Conservation (phyloP, 2,797 vertebrate species). For the Remorina albescens region DNA sequence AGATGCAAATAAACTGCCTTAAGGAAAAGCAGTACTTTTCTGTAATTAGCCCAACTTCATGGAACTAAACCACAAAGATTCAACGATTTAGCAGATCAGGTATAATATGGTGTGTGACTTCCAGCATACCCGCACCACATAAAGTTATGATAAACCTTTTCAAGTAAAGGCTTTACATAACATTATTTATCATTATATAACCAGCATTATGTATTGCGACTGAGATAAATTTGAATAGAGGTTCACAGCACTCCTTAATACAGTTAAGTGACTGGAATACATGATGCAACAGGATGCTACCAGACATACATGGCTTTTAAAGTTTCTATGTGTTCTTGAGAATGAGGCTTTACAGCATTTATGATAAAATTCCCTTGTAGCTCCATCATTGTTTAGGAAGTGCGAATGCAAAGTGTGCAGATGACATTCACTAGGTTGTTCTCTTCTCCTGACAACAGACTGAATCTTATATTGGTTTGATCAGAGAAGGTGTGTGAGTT, state of each 20-base stretch:
- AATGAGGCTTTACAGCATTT: background rate
- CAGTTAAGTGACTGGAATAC: background rate
- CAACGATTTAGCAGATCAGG: background rate
- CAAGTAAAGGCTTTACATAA: background rate
- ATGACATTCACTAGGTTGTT: background rate
- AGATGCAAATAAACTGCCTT: background rate
- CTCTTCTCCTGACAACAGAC: slow-evolving; percentile 2
- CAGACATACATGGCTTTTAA: background rate
- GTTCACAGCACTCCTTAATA: background rate
- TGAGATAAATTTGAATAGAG: background rate
- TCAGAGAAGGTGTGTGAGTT: background rate
- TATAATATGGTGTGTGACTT: background rate
- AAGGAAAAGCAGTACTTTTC: no score
- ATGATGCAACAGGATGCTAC: background rate
- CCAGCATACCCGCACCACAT: background rate
- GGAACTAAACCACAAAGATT: background rate
- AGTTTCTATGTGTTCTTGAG: slow-evolving; percentile 1
- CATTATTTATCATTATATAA: background rate
- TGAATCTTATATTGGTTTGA: background rate
- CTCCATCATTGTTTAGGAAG: background rate
- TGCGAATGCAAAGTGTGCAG: slow-evolving; percentile 1
- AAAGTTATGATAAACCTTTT: background rate
- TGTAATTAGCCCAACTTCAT: background rate
- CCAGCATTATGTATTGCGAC: background rate
- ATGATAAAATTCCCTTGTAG: background rate